Evolutionary conservation across 2,797 vertebrate species (phyloP).

Genomic region (Semotilus atromaculatus): DNA sequence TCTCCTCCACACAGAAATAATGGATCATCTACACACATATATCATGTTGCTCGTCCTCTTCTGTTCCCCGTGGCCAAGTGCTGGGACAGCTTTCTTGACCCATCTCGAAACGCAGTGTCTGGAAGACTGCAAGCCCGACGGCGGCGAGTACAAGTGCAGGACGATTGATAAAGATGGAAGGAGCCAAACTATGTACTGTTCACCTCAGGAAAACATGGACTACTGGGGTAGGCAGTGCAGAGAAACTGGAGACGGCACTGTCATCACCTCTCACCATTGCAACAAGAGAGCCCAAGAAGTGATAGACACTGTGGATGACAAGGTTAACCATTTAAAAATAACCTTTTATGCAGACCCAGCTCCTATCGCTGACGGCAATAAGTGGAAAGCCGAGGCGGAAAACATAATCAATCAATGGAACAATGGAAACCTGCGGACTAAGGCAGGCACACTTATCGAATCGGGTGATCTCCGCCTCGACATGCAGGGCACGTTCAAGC

Average conservation of each 20-base stretch:
- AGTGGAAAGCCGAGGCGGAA: accelerated
- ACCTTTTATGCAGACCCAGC: background rate
- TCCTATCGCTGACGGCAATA: background rate
- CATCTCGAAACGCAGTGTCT: too few species aligned
- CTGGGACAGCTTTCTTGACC: too few species aligned
- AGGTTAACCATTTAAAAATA: accelerated
- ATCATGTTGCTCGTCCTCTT: too few species aligned
- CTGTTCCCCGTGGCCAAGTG: too few species aligned
- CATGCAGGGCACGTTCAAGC: background rate
- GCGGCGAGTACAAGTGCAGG: too few species aligned
- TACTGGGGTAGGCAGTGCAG: constrained; percentile 1
- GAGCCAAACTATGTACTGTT: too few species aligned
- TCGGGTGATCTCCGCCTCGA: background rate
- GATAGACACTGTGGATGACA: background rate
- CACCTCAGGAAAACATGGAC: too few species aligned
- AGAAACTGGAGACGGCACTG: background rate
- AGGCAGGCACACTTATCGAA: background rate
- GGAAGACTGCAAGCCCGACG: too few species aligned
- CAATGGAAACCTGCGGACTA: background rate
- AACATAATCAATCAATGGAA: background rate
- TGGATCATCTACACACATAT: background rate
- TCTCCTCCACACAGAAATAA: constrained; percentile 2
- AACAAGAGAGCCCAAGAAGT: background rate
- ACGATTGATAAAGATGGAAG: too few species aligned
- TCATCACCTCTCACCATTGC: background rate